Conservation (phyloP, 2,888 invertebrate genomes). For the Drosophila kanekoi region DNA sequence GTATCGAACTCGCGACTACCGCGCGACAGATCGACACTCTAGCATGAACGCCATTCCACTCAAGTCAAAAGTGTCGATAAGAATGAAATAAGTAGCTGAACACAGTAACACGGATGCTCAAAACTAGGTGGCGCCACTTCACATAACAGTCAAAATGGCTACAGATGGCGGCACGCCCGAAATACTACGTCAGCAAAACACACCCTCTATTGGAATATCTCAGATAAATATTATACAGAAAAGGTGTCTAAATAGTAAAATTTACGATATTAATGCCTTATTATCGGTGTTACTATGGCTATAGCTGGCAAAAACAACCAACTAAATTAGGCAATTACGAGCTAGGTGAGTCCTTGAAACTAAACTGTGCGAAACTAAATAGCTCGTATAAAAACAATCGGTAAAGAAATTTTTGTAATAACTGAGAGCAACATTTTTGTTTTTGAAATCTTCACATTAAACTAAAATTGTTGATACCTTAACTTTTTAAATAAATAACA, state of each 20-base stretch:
- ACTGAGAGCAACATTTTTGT: not conserved
- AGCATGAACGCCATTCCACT: slow-evolving; percentile 35
- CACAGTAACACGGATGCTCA: accelerated
- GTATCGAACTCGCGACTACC: slow-evolving; percentile 35
- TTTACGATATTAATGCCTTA: not conserved
- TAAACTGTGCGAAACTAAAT: too few relatives aligned
- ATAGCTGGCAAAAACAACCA: too few relatives aligned
- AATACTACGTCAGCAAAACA: not conserved
- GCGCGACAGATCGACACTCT: not conserved
- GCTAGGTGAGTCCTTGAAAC: too few relatives aligned
- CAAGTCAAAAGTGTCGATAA: accelerated
- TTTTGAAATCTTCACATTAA: too few relatives aligned
- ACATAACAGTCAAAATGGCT: not conserved
- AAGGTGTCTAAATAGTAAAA: not conserved
- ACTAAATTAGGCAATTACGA: too few relatives aligned
- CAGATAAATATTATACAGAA: too few relatives aligned
- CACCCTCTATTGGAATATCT: not conserved
- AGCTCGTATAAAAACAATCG: too few relatives aligned
- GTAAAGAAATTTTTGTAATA: too few relatives aligned
- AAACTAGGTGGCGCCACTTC: slow-evolving; percentile 20
- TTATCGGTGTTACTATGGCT: too few relatives aligned
- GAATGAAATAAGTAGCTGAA: not conserved
- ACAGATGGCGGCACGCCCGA: too few relatives aligned
- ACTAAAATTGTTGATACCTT: too few relatives aligned
- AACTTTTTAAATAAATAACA: too few relatives aligned